Conservation (phyloP, 1,140 invertebrate genomes). For the Nixonia krombeini region DNA sequence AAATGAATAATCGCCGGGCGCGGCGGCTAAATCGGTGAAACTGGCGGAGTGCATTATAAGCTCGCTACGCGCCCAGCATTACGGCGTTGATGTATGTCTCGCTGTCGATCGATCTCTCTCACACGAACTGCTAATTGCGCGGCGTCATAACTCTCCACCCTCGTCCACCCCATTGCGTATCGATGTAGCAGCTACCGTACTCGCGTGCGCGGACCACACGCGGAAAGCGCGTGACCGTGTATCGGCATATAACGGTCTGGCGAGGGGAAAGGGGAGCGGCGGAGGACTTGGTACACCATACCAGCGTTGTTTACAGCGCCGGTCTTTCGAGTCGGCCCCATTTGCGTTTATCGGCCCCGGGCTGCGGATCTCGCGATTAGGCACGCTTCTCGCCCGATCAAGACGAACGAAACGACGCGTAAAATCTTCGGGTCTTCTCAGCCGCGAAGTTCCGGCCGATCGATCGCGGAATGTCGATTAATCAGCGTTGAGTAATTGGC, state of each 20-base stretch:
- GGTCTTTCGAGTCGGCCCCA: slow-evolving; percentile 51
- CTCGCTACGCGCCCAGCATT: slow-evolving; percentile 59
- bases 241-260: too few species aligned
- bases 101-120: slow-evolving; percentile 71
- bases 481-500: too few species aligned
- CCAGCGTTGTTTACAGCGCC: slow-evolving; percentile 54
- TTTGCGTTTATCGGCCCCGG: slow-evolving; percentile 35
- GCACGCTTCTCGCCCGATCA: slow-evolving; percentile 7
- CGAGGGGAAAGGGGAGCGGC: slow-evolving; percentile 33
- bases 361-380: slow-evolving; percentile 15
- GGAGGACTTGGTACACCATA: slow-evolving; percentile 51
- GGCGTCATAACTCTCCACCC: slow-evolving; percentile 70
- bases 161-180: slow-evolving; percentile 37
- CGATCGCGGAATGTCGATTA: too few species aligned
- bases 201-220: slow-evolving; percentile 31
- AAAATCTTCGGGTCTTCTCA: too few species aligned
- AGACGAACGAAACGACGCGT: background rate
- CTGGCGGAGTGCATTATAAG: slow-evolving; percentile 59
- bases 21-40: slow-evolving; percentile 54
- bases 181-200: slow-evolving; percentile 42
- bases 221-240: slow-evolving; percentile 32
- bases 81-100: slow-evolving; percentile 70
- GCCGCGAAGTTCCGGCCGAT: too few species aligned
- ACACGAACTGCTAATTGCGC: slow-evolving; percentile 72
- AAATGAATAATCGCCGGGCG: slow-evolving; percentile 55